These are phyloP conservation scores for Athene noctua DNA, from an alignment of 2,113 vertebrate genomes.

Conservation along the genomic window DNA sequence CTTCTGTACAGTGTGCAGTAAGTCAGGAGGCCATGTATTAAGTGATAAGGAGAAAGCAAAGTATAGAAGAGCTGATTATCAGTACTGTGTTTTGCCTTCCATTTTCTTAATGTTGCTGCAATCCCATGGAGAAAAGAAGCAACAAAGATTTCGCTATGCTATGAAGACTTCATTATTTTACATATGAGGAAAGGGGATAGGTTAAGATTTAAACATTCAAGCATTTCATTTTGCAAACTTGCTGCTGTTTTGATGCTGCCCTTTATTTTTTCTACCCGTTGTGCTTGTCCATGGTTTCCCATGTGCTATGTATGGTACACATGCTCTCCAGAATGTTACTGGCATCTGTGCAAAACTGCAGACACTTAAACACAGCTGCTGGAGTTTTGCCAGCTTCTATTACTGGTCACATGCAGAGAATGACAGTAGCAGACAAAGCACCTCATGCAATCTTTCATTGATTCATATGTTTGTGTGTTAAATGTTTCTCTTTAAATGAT, in stretches of 20 bases:
- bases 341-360: neutral
- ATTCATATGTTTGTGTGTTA: neutral
- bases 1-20: neutral
- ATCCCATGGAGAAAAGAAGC: neutral
- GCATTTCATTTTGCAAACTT: neutral
- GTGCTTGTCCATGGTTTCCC: neutral
- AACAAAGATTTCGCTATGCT: neutral
- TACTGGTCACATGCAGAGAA: neutral
- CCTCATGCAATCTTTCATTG: neutral
- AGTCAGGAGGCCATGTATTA: neutral
- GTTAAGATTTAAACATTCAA: neutral
- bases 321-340: neutral
- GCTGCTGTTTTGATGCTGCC: neutral
- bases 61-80: neutral
- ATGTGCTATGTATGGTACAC: neutral
- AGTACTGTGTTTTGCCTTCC: neutral
- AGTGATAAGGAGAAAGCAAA: neutral
- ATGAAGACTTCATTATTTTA: neutral
- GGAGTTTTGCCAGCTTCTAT: conserved; percentile 11
- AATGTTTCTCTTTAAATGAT: neutral
- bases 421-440: neutral
- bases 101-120: neutral
- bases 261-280: neutral
- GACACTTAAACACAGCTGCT: neutral
- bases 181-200: neutral